A percentile compares a stretch with the other conserved stretches of the same genome.
Evolutionary conservation across 2,797 vertebrate genomes (phyloP).

Genomic region (Pangasius mekongensis): DNA sequence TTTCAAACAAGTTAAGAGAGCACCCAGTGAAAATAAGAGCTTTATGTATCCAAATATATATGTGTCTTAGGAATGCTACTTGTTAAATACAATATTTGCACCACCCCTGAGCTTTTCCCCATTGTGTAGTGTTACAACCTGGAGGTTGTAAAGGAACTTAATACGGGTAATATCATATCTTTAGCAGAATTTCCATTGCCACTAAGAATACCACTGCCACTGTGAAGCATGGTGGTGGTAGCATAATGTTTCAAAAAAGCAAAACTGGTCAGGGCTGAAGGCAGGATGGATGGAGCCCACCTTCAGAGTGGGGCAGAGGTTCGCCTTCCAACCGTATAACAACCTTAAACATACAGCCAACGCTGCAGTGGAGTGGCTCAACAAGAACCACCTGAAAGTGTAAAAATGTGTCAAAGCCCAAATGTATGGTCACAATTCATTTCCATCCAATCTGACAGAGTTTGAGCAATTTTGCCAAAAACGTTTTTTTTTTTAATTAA

Average conservation of each 20-base stretch:
- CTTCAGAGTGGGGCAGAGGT: background rate
- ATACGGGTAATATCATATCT: background rate
- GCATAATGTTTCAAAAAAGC: background rate
- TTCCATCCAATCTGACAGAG: background rate
- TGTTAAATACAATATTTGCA: background rate
- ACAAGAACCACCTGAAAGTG: background rate
- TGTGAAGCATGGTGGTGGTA: background rate
- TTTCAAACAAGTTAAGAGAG: conserved; percentile 4
- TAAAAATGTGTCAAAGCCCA: background rate
- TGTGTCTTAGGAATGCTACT: background rate
- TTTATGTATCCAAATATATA: background rate
- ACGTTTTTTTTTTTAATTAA: background rate
- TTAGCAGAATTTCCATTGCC: background rate
- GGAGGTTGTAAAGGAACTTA: background rate
- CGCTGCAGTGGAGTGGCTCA: background rate
- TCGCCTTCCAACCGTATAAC: background rate
- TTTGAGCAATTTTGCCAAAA: background rate
- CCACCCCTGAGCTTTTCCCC: background rate
- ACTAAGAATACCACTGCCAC: background rate
- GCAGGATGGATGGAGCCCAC: background rate
- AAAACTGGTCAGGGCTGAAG: background rate
- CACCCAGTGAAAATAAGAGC: background rate
- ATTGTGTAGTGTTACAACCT: background rate
- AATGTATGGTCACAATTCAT: too few species aligned
- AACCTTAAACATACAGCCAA: background rate